Base-by-base conservation (phyloP, 2,797 vertebrate species). In the Sebastes taczanowskii region DNA sequence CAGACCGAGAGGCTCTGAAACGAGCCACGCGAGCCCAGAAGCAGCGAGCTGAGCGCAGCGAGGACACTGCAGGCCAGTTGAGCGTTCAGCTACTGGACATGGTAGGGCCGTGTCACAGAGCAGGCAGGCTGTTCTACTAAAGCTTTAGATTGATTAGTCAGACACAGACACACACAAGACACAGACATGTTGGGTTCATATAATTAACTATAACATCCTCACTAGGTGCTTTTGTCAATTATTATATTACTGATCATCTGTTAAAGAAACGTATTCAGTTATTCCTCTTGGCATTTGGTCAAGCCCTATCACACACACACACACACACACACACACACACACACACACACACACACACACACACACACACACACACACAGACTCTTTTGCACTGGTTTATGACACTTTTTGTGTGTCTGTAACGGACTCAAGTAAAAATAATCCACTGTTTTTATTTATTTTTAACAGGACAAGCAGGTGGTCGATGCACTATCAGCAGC, bases 1-100 rank as follows among this genome's bases (percentile, higher is more conserved):
- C 72, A 0, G 97, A 97, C 64, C 96, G 97, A 62, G 97, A 98
- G 20, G 94, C 95, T 35, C 92, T 98, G 78, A 98, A 97, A 89
- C 96, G 92, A 91, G 96, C 97, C 0, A 91, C 96, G 2, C 92
- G 94, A 2, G 95, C 95, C 0, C 97, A 98, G 91, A 98, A 97
- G 74, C 97, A 97, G 22, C 90, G 97, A 53, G 97, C 97, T 0
- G 96, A 98, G 90, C 94, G 95, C 55, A 95, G 96, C 0, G 96
- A 98, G 79, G 96, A 95, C 34, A 92, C 95, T 0, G 94, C 96
- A 0, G 95, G 95, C 67, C 96, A 95, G 66, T 86, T 99, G 60
- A 94, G 92, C 1, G 63, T 85, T 38, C 97, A 97, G 77, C 94
- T 99, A 0, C 78, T 95, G 5, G 96, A 98, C 67, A 97, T 97